phyloP scores from a whole-genome alignment of 2,797 vertebrate species.

The Crenuchus spilurus region DNA sequence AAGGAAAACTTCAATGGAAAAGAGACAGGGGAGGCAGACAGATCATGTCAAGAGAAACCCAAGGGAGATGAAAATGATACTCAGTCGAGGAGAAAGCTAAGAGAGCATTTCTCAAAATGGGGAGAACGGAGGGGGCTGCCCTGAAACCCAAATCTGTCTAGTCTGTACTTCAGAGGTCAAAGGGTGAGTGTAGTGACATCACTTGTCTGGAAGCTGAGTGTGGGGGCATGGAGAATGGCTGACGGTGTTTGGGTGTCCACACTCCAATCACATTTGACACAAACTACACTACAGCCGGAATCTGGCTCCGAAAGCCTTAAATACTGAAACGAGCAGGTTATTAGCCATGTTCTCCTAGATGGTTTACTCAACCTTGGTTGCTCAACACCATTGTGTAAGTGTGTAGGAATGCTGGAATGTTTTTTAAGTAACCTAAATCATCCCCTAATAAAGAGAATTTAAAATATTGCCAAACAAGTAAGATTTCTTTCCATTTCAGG shows the following conservation, averaged over 20 bases:
- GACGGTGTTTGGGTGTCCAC: constrained; percentile 23
- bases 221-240: constrained; percentile 2
- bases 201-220: constrained; percentile 23
- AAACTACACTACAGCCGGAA: background rate
- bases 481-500: background rate
- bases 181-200: constrained; percentile 24
- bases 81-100: constrained; percentile 30
- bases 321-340: background rate
- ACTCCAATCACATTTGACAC: background rate
- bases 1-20: constrained; percentile 33
- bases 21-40: constrained; percentile 28
- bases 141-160: constrained; percentile 43
- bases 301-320: background rate
- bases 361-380: constrained; percentile 21
- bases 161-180: constrained; percentile 11
- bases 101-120: constrained; percentile 5
- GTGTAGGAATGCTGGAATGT: constrained; percentile 35
- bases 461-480: background rate
- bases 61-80: constrained; percentile 31
- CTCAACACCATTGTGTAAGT: constrained; percentile 20
- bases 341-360: background rate
- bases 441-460: background rate
- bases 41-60: constrained; percentile 34
- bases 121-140: background rate
- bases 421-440: constrained; percentile 24